Evolutionary conservation across 1,140 invertebrate species (phyloP), one percentile per base, ranked within the genome.

Genomic region (Trichomalopsis sarcophagae): DNA sequence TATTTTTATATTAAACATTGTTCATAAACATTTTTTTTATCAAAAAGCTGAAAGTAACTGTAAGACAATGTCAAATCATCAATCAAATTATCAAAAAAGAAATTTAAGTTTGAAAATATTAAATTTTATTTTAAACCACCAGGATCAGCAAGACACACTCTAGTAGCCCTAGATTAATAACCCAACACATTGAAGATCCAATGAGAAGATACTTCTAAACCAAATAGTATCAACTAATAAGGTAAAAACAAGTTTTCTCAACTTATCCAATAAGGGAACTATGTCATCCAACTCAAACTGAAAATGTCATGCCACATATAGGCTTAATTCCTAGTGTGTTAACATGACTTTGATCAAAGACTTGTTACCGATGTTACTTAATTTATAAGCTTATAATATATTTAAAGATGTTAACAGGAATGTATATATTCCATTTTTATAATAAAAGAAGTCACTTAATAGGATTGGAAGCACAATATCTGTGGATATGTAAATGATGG

Each of bases 251-350:
- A 62, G 78, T 81, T 78, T 81, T 81, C 80, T 74, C 83, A 87
- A 87, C 78, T 76, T 80, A 82, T 78, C 86, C 75, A 85, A 87
- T 85, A 87, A 85, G 86, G 84, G 40, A 87, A 85, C 69, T 85
- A 79, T 85, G 84, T 81, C 86, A 68, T 81, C 47, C 44, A 83
- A 87, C 84, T 80, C 81, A 85, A 85, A 85, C 62, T 82, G 73
- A 81, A 84, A 69, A 87, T 85, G 73, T 71, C 76, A 77, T 80
- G 68, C 81, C 66, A 83, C 55, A 85, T 83, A 69, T 77, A 75
- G 62, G 84, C 27, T 78, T 83, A 47, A 84, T 23, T 17, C 74
- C 81, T 55, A 84, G 75, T 82, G 21, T 55, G 62, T 77, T 81
- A 55, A 75, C 69, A 81, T 62, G 17, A 62, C 17, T 62, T 21